Evolutionary conservation across 2,888 invertebrate species (phyloP), one percentile per base, ranked within the genome.

Genomic region (Chloromyia formosa): DNA sequence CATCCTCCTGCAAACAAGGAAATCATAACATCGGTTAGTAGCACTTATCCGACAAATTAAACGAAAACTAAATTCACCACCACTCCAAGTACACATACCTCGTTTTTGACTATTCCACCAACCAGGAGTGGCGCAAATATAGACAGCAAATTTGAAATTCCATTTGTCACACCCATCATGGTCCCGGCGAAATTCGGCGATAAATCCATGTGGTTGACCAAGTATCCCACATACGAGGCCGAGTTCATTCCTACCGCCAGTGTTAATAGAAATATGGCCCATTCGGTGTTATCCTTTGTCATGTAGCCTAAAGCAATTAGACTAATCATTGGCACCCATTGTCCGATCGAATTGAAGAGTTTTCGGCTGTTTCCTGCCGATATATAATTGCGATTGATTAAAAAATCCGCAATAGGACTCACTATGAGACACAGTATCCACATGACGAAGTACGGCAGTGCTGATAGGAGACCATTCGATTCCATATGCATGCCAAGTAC

Each of bases 111-210:
- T 20, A 92, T 83, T 5, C 86, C 82, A 0, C 89, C 89, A 0
- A 90, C 89, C 3, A 89, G 81, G 1, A 90, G 78, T 0, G 92
- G 92, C 0, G 90, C 90, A 14, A 90, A 80, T 68, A 92, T 87
- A 0, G 91, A 90, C 72, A 89, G 87, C 12, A 91, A 81, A 80
- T 90, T 91, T 0, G 91, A 89, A 5, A 88, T 80, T 7, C 90
- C 88, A 82, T 92, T 92, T 0, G 90, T 90, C 35, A 92, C 87
- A 0, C 92, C 92, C 91, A 92, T 91, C 79, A 92, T 84, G 1
- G 89, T 88, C 0, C 92, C 92, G 1, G 92, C 90, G 79, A 89
- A 91, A 78, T 90, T 90, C 0, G 92, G 91, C 4, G 92, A 89
- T 53, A 92, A 85, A 81, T 92, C 92, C 81, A 92, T 90, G 78